Base-by-base conservation (phyloP, 2,113 vertebrate species). In the Morone saxatilis region DNA sequence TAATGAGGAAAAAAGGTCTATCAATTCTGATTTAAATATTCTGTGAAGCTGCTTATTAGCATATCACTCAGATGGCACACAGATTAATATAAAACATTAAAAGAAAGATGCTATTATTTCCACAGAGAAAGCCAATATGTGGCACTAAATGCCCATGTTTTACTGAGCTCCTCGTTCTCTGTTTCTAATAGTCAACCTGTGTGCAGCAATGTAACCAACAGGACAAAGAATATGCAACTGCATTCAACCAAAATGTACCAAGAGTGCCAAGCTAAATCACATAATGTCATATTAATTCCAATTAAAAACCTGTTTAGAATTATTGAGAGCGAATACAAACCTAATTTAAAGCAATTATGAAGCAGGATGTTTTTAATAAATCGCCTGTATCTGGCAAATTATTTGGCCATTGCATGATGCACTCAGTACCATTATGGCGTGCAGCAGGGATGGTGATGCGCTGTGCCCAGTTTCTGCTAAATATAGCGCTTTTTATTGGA, bases 11-110 rank as follows among this genome's bases (percentile, higher is more conserved):
- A 57, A 25, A 76, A 78, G 66, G 76, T 48, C 22, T 45, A 83
- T 84, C 50, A 73, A 69, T 78, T 85, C 66, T 72, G 71, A 72
- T 88, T 78, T 81, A 84, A 88, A 83, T 84, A 75, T 78, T 85
- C 51, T 17, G 68, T 41, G 38, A 80, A 73, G 76, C 56, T 54
- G 76, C 76, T 84, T 38, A 89, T 83, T 88, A 73, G 83, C 76
- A 84, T 86, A 71, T 66, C 48, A 68, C 36, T 67, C 72, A 38
- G 71, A 78, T 31, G 40, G 47, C 8, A 50, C 36, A n/a, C 4
- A 62, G 7, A 80, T 66, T 53, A 60, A 80, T 36, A 19, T 13
- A 45, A 25, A 22, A 63, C 56, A 72, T 16, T 3, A 40, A 73
- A 7, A 20, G 48, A 36, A 56, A 73, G 25, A 10, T 51, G 22